Evolutionary conservation across 2,888 invertebrate genomes (phyloP).

Genomic region (Synergus gifuensis): DNA sequence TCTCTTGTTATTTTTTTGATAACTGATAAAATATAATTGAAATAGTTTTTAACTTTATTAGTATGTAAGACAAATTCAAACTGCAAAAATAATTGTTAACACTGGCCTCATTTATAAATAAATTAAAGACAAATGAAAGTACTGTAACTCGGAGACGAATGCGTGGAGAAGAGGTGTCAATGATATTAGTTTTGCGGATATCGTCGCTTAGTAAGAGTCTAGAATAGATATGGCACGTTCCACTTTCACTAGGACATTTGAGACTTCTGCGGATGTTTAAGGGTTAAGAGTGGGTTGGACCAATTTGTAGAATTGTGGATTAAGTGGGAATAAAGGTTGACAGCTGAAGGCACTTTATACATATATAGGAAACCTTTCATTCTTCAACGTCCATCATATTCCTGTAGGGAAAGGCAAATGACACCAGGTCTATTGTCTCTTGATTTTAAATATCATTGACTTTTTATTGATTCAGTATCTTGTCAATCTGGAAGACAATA

Average conservation of each 20-base stretch:
- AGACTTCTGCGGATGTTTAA: constrained; percentile 25
- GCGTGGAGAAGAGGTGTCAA: not conserved
- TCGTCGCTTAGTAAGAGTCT: not conserved
- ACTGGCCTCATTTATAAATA: too few relatives aligned
- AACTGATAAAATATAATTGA: too few relatives aligned
- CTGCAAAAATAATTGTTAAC: too few relatives aligned
- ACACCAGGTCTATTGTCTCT: not conserved
- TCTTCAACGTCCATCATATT: not conserved
- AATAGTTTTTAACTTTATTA: too few relatives aligned
- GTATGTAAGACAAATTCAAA: too few relatives aligned
- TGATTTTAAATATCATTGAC: too few relatives aligned
- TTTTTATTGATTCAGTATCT: not conserved
- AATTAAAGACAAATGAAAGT: not conserved
- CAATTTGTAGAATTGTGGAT: not conserved
- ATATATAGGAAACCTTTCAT: not conserved
- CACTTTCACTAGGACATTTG: constrained; percentile 34
- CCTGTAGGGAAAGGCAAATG: not conserved
- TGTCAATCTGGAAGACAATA: not conserved
- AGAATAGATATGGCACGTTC: constrained; percentile 11
- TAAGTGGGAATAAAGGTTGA: constrained; percentile 7
- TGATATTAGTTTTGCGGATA: constrained; percentile 3
- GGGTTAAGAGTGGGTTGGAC: constrained; percentile 23
- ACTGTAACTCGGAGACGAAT: not conserved
- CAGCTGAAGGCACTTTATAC: not conserved
- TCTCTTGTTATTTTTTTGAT: too few relatives aligned